phyloP scores from a whole-genome alignment of 1,140 invertebrate genomes.

The Drosophila pachea region DNA sequence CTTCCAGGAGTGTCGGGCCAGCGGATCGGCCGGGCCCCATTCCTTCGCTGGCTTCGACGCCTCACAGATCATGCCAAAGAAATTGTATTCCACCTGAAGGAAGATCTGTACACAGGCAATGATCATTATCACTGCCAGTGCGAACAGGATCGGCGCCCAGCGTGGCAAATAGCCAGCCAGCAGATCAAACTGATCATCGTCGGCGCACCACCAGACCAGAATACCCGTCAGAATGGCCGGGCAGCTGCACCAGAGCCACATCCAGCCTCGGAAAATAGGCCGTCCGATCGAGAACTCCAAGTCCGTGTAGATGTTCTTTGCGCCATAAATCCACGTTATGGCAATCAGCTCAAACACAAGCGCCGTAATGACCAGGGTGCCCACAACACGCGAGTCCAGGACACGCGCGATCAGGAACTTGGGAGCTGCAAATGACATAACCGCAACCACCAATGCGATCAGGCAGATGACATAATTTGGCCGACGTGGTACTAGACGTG shows the following conservation, averaged over 20 bases:
- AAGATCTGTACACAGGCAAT: conserved; percentile 76
- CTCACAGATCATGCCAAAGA: conserved; percentile 78
- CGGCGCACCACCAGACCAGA: conserved; percentile 77
- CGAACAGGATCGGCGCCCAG: conserved; percentile 75
- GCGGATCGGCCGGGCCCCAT: conserved; percentile 77
- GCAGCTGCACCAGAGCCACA: conserved; percentile 71
- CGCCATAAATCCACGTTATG: conserved; percentile 77
- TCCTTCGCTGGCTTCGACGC: conserved; percentile 77
- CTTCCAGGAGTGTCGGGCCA: conserved; percentile 78
- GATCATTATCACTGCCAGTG: conserved; percentile 64
- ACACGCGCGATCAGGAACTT: conserved; percentile 70
- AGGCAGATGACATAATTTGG: conserved; percentile 77
- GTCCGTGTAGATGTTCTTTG: conserved; percentile 78
- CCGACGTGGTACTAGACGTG: conserved; percentile 66
- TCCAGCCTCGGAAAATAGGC: conserved; percentile 75
- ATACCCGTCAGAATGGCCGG: conserved; percentile 71
- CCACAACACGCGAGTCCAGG: conserved; percentile 71
- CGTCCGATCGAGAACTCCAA: conserved; percentile 77
- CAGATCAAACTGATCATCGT: conserved; percentile 71
- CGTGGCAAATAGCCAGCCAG: conserved; percentile 66
- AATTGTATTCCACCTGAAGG: conserved; percentile 78
- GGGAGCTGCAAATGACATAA: conserved; percentile 69
- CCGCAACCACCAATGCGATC: conserved; percentile 67
- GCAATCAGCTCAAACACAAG: conserved; percentile 76
- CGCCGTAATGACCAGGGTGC: conserved; percentile 69